Evolutionary conservation across 2,888 invertebrate species (phyloP), one percentile per base, ranked within the genome.

Genomic region (Argyra leucocephala): DNA sequence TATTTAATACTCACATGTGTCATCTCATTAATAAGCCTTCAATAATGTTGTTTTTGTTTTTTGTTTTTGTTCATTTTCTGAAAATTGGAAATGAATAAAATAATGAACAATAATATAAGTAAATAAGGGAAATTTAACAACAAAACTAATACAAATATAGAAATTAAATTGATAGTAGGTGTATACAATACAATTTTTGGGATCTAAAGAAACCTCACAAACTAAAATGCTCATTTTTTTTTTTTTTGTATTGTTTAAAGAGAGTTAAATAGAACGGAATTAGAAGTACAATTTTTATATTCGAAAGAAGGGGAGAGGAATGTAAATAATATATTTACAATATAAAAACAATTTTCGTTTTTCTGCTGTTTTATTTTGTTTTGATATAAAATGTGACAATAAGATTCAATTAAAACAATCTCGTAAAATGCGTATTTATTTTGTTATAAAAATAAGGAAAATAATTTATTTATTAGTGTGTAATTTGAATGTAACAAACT

Each of bases 1-100:
- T 15, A 48, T 48, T n/a, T n/a, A 48, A 48, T 48, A 48, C n/a
- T 48, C 48, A 18, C 18, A 18, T 48, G n/a, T 48, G 48, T n/a
- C n/a, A 48, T 48, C 7, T 48, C 48, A 48, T 48, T 48, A 48
- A 48, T 48, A 48, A 48, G n/a, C n/a, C 48, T 48, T 48, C 48
- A 48, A 15, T 48, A 18, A 48, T 48, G 18, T 18, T 5, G 5
- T 5, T 48, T 18, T 18, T 18, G 48, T n/a, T n/a, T n/a, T n/a
- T n/a, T n/a, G n/a, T n/a, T n/a, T n/a, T n/a, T n/a, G n/a, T n/a
- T n/a, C n/a, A n/a, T n/a, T n/a, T n/a, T n/a, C n/a, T n/a, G n/a
- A n/a, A 48, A 48, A 48, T 48, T 48, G 48, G 48, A 48, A 48
- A 48, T 48, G 48, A 37, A 37, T 37, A 15, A 37, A 37, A 37